Evolutionary conservation across 1,140 invertebrate genomes (phyloP), one percentile per base, ranked within the genome.

Genomic region (Cotesia glomerata): DNA sequence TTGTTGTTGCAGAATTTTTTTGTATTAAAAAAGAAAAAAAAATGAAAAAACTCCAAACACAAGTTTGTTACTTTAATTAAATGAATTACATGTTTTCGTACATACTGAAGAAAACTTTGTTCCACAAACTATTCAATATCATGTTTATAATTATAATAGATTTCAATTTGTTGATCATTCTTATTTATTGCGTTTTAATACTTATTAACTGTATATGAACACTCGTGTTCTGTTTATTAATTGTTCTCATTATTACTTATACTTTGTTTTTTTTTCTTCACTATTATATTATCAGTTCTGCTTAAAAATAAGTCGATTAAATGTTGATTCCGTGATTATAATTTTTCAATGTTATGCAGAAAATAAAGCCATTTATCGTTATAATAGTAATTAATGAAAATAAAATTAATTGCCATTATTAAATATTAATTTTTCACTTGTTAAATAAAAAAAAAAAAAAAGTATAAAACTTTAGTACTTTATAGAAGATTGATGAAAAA

Each of bases 181-280:
- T 63, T 13, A 51, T 26, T 67, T 14, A 34, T 54, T 67, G 65
- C 52, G 49, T 67, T 45, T 45, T 9, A 16, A 51, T 67, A 7
- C 32, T 52, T 67, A 67, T 63, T 63, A 39, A 63, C 4, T 26
- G 5, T 16, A n/a, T 36, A 63, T 54, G 32, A 36, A n/a, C 52
- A 54, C 9, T 54, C n/a, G 13, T 35, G 49, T 67, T 67, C 34
- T 39, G 39, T 65, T 65, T 49, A 51, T 7, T 39, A 72, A 49
- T 78, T 73, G 45, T 72, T 75, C 72, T 69, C 62, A 74, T 74
- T 54, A 54, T 54, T 54, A 54, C 16, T 72, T 72, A 66, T 34
- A 26, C 72, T 71, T 35, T 67, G 18, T 67, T 64, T 74, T 69
- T 75, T 73, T 74, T 73, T 32, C 32, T 66, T 63, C 56, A 16